These are phyloP conservation scores for Paraescarpia echinospica DNA, from an alignment of 1,140 invertebrate genomes.

Conservation along the genomic window DNA sequence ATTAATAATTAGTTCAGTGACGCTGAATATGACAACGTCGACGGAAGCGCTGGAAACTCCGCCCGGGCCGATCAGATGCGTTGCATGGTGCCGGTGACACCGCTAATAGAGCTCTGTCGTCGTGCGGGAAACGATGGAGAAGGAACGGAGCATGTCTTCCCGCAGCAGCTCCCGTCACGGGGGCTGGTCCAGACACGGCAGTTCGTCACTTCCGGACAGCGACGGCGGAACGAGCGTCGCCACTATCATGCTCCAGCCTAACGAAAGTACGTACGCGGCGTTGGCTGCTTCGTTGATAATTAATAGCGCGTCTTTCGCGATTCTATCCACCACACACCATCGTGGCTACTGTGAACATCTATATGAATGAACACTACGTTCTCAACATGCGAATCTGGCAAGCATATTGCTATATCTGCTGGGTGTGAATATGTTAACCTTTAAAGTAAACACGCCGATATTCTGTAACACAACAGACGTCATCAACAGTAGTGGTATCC, in stretches of 20 bases:
- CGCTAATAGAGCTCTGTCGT: too few relatives aligned
- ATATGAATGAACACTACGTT: background rate
- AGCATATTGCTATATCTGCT: background rate
- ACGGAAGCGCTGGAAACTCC: background rate
- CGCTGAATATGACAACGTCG: background rate
- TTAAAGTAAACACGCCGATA: background rate
- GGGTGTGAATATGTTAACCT: background rate
- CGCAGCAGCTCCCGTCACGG: background rate
- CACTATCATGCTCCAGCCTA: background rate
- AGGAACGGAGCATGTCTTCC: background rate
- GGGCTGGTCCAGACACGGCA: background rate
- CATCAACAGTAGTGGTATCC: background rate
- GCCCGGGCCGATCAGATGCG: background rate
- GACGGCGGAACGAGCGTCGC: background rate
- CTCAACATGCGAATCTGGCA: background rate
- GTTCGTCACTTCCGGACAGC: background rate
- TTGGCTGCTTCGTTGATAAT: background rate
- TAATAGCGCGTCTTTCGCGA: background rate
- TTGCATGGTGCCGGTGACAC: background rate
- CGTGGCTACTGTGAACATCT: background rate
- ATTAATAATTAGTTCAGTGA: conserved; percentile 1
- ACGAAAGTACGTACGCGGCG: background rate
- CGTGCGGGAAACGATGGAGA: background rate
- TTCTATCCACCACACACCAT: background rate
- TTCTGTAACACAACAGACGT: background rate